These are phyloP conservation scores for Drosophila emarginata DNA, from an alignment of 2,888 invertebrate genomes.

Conservation along the genomic window DNA sequence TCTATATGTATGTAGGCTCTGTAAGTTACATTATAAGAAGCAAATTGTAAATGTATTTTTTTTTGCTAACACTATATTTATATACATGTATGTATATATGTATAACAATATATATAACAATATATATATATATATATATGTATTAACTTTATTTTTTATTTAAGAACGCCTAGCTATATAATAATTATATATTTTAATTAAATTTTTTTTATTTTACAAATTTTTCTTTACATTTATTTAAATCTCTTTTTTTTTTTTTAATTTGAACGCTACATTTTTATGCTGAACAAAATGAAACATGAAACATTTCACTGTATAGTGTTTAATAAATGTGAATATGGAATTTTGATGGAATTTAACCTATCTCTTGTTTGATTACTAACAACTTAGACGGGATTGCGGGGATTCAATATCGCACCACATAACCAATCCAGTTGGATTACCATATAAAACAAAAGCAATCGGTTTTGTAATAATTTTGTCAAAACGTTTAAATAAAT, in stretches of 20 bases:
- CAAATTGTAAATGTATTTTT: conserved; percentile 4
- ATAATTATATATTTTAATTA: conserved; percentile 1
- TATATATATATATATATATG: not conserved
- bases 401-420: no score
- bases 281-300: conserved; percentile 60
- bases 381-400: not conserved
- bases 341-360: conserved; percentile 3
- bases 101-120: no score
- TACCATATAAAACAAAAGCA: no score
- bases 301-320: conserved; percentile 60
- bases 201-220: conserved; percentile 6
- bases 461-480: no score
- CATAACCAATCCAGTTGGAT: no score
- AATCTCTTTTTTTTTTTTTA: conserved; percentile 40
- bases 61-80: conserved; percentile 6
- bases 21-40: not conserved
- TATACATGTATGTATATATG: not conserved
- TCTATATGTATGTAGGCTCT: not conserved
- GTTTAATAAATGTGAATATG: conserved; percentile 68
- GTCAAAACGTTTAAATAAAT: no score
- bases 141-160: conserved; percentile 7
- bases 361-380: not conserved
- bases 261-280: conserved; percentile 43
- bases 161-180: not conserved
- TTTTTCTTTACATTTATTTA: conserved; percentile 24